These are phyloP conservation scores for Ctenomys sociabilis DNA, from an alignment of 2,113 vertebrate genomes.

Conservation along the genomic window DNA sequence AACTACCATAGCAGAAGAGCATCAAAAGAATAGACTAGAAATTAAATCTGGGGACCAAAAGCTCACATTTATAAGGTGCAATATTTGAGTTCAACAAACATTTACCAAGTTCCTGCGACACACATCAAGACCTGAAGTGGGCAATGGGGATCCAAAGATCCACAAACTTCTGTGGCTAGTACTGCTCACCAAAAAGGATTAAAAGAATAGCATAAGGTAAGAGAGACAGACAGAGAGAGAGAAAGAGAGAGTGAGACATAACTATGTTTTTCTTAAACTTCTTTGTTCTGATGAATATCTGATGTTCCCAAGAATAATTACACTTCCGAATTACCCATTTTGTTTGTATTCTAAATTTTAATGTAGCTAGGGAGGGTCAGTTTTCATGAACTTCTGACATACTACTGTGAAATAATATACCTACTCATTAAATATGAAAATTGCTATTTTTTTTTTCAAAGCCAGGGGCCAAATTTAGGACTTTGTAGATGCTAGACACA, in stretches of 20 bases:
- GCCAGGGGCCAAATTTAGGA: background rate
- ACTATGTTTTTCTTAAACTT: background rate
- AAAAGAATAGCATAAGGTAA: background rate
- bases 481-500: background rate
- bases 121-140: background rate
- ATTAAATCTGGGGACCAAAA: conserved; percentile 1
- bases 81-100: conserved; percentile 23
- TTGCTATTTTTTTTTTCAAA: background rate
- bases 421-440: conserved; percentile 41
- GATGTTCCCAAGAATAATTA: background rate
- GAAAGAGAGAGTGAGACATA: background rate
- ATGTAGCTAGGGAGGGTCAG: background rate
- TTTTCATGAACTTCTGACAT: conserved; percentile 22
- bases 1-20: background rate
- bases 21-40: conserved; percentile 12
- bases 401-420: background rate
- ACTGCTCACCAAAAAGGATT: background rate
- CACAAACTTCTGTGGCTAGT: background rate
- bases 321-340: conserved; percentile 11
- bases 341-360: conserved; percentile 33
- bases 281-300: conserved; percentile 4
- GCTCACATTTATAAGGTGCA: background rate
- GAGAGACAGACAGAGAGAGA: background rate
- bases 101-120: background rate
- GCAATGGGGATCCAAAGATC: background rate